Evolutionary conservation across 2,113 vertebrate species (phyloP), one percentile per base, ranked within the genome.

Genomic region (Baryphthengus martii): DNA sequence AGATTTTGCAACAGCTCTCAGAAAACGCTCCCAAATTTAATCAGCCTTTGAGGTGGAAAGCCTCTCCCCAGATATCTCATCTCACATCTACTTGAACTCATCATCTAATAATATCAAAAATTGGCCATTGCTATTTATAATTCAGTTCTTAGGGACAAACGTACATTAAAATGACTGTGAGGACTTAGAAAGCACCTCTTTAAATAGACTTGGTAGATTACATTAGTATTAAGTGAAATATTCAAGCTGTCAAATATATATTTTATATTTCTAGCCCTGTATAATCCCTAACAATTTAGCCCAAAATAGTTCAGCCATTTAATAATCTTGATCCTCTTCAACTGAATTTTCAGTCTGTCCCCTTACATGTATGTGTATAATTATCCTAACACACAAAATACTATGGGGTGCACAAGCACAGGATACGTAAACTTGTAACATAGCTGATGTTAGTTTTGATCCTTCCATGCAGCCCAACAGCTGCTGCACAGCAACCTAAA

Each of bases 161-260:
- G 4, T 67, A 66, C 33, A 26, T 53, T 74, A 77, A 88, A 91
- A 94, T 80, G 58, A 88, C 72, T 42, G 18, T 61, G 17, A 90
- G 29, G 70, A 79, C 33, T 62, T 71, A 35, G 47, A 83, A 79
- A 91, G 26, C 47, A 77, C 6, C 26, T 74, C 79, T 77, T 91
- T 62, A 96, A 96, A 96, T 94, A 96, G 55, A 71, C 59, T 67
- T 73, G 42, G 63, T 55, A 63, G 50, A 96, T 94, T 93, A 85
- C 93, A 44, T 50, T 66, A 66, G 47, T 65, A 77, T 89, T 79
- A 75, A 89, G 17, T 37, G n/a, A 63, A 47, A 40, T 39, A 39
- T 63, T 88, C 82, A 77, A 63, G 50, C 17, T 67, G 39, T 47
- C 63, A 85, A 86, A 94, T 74, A 67, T 40, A n/a, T 39, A 26